These are phyloP conservation scores for Polymixis flavicincta DNA, from an alignment of 2,888 invertebrate genomes.

Conservation along the genomic window DNA sequence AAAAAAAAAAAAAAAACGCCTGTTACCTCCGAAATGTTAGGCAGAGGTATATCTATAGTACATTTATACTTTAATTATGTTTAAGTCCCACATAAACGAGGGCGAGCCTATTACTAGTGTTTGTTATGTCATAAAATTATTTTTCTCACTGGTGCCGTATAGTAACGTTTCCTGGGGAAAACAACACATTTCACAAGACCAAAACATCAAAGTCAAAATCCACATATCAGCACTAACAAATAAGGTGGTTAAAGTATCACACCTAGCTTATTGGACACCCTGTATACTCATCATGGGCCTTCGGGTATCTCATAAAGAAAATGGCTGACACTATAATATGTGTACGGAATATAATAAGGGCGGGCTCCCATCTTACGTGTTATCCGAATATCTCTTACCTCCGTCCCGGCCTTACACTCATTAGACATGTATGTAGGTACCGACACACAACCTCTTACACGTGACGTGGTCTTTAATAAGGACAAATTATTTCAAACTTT, in stretches of 20 bases:
- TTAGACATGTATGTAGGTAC: conserved; percentile 47
- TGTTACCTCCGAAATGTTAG: too few relatives aligned
- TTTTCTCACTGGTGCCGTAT: background rate
- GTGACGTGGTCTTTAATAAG: conserved; percentile 10
- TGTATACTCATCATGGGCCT: conserved; percentile 26
- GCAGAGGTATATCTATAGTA: too few relatives aligned
- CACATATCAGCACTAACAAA: conserved; percentile 30
- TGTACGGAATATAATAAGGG: conserved; percentile 61
- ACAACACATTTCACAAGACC: background rate
- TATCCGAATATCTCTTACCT: conserved; percentile 47
- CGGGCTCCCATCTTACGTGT: conserved; percentile 33
- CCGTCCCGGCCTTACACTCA: conserved; percentile 39
- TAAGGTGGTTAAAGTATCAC: conserved; percentile 40
- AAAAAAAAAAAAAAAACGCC: too few relatives aligned
- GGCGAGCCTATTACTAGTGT: too few relatives aligned
- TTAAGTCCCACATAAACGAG: too few relatives aligned
- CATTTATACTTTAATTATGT: too few relatives aligned
- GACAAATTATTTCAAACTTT: conserved; percentile 47
- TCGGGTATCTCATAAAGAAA: conserved; percentile 53
- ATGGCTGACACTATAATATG: conserved; percentile 55
- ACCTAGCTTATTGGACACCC: conserved; percentile 47
- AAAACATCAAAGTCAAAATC: conserved; percentile 7
- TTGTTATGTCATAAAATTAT: too few relatives aligned
- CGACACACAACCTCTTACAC: background rate
- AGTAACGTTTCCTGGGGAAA: background rate